Percentiles rank a stretch among this genome's conserved stretches.
phyloP scores from a whole-genome alignment of 2,797 vertebrate species.

The Premnoplex brunnescens region DNA sequence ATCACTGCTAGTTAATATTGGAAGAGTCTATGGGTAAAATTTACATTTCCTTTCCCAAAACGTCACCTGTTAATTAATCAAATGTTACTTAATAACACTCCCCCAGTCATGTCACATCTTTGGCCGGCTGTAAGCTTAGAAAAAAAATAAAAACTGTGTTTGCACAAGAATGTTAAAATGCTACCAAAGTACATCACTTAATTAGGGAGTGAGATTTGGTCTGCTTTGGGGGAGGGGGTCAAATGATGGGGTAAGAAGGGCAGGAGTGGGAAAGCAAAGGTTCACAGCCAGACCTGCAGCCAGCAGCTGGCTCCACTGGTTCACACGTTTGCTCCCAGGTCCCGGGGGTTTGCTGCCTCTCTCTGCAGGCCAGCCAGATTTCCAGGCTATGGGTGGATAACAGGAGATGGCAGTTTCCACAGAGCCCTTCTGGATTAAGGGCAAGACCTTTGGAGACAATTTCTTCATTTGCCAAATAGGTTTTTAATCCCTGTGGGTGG shows the following conservation, averaged over 20 bases:
- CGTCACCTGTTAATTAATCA: background rate
- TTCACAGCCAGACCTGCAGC: background rate
- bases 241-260: background rate
- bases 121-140: background rate
- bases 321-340: background rate
- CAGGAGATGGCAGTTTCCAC: background rate
- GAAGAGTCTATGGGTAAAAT: background rate
- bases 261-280: conserved; percentile 8
- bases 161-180: background rate
- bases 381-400: background rate
- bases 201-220: background rate
- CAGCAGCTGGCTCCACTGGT: background rate
- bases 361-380: background rate
- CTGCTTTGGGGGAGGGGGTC: background rate
- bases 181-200: background rate
- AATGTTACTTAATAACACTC: background rate
- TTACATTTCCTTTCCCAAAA: background rate
- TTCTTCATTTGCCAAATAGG: background rate
- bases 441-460: background rate
- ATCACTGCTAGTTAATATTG: background rate
- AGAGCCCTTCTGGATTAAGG: background rate
- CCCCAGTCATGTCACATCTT: background rate
- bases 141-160: background rate
- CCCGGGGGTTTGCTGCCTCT: background rate
- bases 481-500: background rate